phyloP scores from a whole-genome alignment of 2,113 vertebrate species.

The Collichthys lucidus region DNA sequence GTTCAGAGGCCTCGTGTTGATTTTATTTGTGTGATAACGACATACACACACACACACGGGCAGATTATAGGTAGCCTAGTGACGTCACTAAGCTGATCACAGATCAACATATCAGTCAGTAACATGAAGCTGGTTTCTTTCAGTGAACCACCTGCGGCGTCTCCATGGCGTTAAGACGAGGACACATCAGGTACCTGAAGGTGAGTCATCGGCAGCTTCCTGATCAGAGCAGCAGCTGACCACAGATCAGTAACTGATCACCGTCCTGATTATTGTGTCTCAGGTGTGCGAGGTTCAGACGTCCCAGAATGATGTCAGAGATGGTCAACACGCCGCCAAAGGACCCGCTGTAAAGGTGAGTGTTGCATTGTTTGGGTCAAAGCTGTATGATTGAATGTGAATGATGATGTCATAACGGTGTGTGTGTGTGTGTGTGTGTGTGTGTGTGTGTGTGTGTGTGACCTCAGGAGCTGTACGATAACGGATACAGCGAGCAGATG shows the following conservation, averaged over 20 bases:
- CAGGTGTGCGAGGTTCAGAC: slow-evolving; percentile 86
- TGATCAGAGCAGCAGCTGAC: too few relatives aligned
- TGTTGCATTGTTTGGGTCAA: not conserved
- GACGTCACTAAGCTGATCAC: not conserved
- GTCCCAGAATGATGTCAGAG: slow-evolving; percentile 78
- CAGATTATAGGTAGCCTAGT: too few relatives aligned
- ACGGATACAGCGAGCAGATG: slow-evolving; percentile 95
- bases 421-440: not conserved
- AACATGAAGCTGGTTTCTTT: not conserved
- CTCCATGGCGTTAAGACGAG: slow-evolving; percentile 84
- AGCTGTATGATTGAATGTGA: too few relatives aligned
- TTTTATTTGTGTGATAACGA: too few relatives aligned
- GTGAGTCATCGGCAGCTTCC: slow-evolving; percentile 61
- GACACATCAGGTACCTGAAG: slow-evolving; percentile 86
- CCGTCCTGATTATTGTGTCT: not conserved
- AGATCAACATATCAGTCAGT: not conserved
- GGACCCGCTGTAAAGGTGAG: slow-evolving; percentile 74
- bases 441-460: not conserved
- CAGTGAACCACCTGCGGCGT: slow-evolving; percentile 40
- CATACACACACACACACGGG: too few relatives aligned
- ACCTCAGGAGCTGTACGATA: slow-evolving; percentile 86
- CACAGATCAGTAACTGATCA: too few relatives aligned
- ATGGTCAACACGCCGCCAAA: slow-evolving; percentile 69
- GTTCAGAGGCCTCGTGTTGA: too few relatives aligned
- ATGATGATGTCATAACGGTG: not conserved